Percentiles rank a stretch among this genome's conserved stretches.
phyloP scores from a whole-genome alignment of 2,888 invertebrate genomes.

The Tetragnatha montana region DNA sequence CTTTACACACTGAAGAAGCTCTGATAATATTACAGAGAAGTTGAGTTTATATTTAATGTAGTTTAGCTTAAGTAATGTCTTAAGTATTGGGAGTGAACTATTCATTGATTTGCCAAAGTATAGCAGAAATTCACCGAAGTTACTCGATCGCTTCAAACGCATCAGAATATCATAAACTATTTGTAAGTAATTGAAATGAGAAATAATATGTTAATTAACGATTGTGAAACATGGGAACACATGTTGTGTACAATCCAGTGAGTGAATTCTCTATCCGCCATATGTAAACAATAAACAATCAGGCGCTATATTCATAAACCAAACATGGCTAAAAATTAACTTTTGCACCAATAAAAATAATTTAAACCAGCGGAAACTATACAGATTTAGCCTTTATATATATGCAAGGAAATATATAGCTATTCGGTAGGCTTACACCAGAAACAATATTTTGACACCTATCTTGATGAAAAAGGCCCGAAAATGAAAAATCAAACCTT shows the following conservation, averaged over 20 bases:
- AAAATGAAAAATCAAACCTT: not conserved
- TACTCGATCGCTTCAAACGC: too few species aligned
- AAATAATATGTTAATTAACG: too few species aligned
- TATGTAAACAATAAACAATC: not conserved
- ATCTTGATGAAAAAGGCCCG: not conserved
- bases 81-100: too few species aligned
- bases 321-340: not conserved
- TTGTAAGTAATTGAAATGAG: too few species aligned
- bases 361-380: not conserved
- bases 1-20: too few species aligned
- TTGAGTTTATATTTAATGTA: too few species aligned
- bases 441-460: not conserved
- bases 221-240: not conserved
- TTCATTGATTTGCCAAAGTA: too few species aligned
- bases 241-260: not conserved
- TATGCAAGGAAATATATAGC: not conserved
- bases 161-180: too few species aligned
- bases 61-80: too few species aligned
- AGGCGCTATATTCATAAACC: not conserved
- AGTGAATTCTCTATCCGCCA: not conserved
- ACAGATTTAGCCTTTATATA: not conserved
- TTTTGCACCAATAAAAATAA: not conserved
- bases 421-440: slow-evolving; percentile 17
- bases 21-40: too few species aligned
- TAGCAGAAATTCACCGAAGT: too few species aligned